phyloP scores from a whole-genome alignment of 2,888 invertebrate genomes.

The Dynastes grantii region DNA sequence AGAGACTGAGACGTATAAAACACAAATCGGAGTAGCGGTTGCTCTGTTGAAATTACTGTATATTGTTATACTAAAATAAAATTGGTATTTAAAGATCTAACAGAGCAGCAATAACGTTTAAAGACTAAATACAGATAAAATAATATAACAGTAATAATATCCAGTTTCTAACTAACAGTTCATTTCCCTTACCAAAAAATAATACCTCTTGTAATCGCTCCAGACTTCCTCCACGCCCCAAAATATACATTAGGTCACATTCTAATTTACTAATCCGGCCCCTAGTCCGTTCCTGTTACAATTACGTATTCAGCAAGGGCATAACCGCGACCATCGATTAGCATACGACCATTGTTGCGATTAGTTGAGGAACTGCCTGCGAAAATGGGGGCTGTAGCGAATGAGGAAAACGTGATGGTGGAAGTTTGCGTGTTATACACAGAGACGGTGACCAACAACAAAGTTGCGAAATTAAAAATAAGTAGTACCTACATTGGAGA shows the following conservation, averaged over 20 bases:
- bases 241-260: neutral
- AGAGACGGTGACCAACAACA: neutral
- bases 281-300: neutral
- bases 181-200: too few species aligned
- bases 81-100: too few species aligned
- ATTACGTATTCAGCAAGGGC: slow-evolving; percentile 28
- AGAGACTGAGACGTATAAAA: too few species aligned
- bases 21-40: too few species aligned
- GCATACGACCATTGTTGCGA: slow-evolving; percentile 22
- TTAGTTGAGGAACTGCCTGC: slow-evolving; percentile 27
- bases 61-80: too few species aligned
- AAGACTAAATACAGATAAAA: too few species aligned
- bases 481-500: neutral
- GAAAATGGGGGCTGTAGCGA: neutral
- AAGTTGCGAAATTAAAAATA: neutral
- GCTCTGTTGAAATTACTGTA: too few species aligned
- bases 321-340: slow-evolving; percentile 4
- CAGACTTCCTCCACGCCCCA: neutral
- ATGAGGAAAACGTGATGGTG: neutral
- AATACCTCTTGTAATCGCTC: too few species aligned
- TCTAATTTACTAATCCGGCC: neutral
- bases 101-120: too few species aligned
- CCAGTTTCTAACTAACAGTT: too few species aligned
- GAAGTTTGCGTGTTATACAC: neutral
- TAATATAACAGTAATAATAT: too few species aligned